These are phyloP conservation scores for Lophius americanus DNA, from an alignment of 2,797 vertebrate species.

Conservation along the genomic window DNA sequence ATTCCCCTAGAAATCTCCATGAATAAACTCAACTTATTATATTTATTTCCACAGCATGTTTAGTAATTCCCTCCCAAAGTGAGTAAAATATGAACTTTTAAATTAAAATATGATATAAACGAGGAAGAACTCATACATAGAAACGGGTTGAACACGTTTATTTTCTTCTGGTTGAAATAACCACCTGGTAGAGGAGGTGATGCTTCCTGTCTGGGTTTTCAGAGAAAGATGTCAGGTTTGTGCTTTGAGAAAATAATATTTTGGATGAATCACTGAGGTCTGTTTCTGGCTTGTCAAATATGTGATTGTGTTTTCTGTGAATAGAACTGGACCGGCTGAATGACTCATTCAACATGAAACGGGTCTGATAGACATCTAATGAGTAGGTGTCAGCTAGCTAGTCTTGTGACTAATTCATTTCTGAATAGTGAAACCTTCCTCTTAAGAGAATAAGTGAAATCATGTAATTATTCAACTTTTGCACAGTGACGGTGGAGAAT, in stretches of 20 bases:
- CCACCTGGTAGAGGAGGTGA: too few species aligned
- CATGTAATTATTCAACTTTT: conserved; percentile 35
- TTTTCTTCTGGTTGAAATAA: too few species aligned
- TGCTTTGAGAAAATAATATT: neutral
- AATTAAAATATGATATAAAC: too few species aligned
- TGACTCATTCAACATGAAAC: conserved; percentile 53
- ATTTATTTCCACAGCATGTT: too few species aligned
- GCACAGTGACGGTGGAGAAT: conserved; percentile 24
- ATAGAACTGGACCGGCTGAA: neutral
- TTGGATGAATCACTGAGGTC: conserved; percentile 23
- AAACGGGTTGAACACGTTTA: too few species aligned
- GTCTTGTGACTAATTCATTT: conserved; percentile 3
- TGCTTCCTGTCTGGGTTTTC: too few species aligned
- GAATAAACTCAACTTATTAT: too few species aligned
- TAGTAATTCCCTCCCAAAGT: too few species aligned
- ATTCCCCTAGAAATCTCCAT: too few species aligned
- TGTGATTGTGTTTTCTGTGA: conserved; percentile 39
- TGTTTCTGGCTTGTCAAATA: conserved; percentile 28
- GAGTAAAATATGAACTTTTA: too few species aligned
- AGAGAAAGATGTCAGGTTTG: neutral
- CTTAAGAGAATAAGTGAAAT: conserved; percentile 1
- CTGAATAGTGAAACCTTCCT: conserved; percentile 6
- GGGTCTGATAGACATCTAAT: neutral
- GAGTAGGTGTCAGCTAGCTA: neutral
- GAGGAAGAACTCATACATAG: too few species aligned